A percentile compares a stretch with the other conserved stretches of the same genome.
These are phyloP conservation scores for Empis livida DNA, from an alignment of 2,888 invertebrate genomes.

Conservation along the genomic window DNA sequence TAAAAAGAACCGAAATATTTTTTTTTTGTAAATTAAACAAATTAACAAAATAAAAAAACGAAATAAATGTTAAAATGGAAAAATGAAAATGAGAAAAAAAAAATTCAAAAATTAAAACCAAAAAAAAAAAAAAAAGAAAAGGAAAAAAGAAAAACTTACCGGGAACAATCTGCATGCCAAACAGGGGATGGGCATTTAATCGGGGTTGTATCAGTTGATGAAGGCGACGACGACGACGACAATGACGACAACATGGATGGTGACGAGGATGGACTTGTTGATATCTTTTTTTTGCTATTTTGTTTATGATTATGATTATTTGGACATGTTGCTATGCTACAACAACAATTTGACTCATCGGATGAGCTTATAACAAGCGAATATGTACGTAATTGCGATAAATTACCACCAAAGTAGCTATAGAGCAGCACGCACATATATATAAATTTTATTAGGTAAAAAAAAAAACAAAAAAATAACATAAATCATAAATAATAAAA, in stretches of 20 bases:
- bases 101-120: background rate
- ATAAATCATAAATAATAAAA: no score
- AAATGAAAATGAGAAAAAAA: constrained; percentile 5
- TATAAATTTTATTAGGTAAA: no score
- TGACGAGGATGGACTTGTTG: constrained; percentile 17
- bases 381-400: constrained; percentile 37
- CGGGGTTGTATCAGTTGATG: constrained; percentile 31
- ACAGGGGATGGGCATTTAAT: constrained; percentile 35
- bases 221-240: constrained; percentile 17
- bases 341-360: constrained; percentile 33
- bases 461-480: no score
- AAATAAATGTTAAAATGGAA: constrained; percentile 1
- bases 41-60: no score
- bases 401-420: constrained; percentile 34
- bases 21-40: no score
- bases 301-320: background rate
- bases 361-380: constrained; percentile 38
- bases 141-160: constrained; percentile 40
- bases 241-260: constrained; percentile 9
- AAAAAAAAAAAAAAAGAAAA: background rate
- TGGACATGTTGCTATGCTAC: constrained; percentile 11
- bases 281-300: constrained; percentile 6
- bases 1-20: no score
- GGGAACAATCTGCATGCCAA: constrained; percentile 51
- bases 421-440: background rate